Conservation (phyloP, 23 tunicate genomes). For the Corella eumyota region DNA sequence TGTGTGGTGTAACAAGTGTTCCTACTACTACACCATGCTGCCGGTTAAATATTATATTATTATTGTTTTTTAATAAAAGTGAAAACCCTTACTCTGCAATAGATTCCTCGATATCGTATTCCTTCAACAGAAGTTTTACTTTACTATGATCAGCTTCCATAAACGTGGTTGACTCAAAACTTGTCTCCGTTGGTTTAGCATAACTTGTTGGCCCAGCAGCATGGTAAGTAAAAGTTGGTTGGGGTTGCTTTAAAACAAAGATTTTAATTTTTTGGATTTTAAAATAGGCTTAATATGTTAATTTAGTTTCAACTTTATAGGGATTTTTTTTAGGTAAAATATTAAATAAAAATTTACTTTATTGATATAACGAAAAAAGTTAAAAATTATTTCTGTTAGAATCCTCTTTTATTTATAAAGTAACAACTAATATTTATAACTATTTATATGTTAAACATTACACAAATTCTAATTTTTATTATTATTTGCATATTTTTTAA, state of each 20-base stretch:
- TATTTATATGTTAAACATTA: too few species aligned
- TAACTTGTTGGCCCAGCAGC: slow-evolving; percentile 7
- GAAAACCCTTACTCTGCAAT: slow-evolving; percentile 2
- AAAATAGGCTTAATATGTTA: background rate
- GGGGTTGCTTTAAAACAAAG: background rate
- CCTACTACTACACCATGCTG: too few species aligned
- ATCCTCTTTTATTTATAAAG: too few species aligned
- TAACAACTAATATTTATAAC: too few species aligned
- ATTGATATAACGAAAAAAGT: background rate
- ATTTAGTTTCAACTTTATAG: background rate
- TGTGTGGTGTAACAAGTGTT: too few species aligned
- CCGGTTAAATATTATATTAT: too few species aligned
- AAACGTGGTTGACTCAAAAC: slow-evolving; percentile 15
- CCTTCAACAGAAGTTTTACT: background rate
- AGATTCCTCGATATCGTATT: slow-evolving; percentile 5
- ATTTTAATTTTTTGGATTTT: background rate
- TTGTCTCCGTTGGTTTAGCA: background rate
- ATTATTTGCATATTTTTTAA: too few species aligned
- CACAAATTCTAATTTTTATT: too few species aligned
- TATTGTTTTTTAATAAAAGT: too few species aligned
- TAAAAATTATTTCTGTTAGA: background rate
- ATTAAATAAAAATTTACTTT: background rate
- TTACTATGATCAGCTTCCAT: slow-evolving; percentile 7
- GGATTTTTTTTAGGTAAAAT: background rate
- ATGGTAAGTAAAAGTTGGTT: too few species aligned